Percentiles rank a stretch among this genome's conserved stretches.
phyloP scores from a whole-genome alignment of 2,113 vertebrate genomes.

The Perca schrenkii region DNA sequence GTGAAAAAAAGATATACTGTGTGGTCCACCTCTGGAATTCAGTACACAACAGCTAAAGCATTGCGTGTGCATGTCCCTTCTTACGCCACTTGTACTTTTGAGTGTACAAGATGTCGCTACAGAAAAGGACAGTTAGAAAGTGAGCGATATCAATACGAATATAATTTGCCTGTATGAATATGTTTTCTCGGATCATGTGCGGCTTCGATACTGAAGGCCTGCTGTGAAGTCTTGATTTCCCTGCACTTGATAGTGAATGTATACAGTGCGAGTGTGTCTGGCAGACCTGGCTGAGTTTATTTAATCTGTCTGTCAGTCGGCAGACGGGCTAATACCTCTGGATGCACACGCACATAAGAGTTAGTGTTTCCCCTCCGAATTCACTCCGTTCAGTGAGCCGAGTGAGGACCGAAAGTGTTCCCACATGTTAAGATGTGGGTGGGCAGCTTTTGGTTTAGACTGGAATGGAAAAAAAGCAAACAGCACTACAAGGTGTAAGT shows the following conservation, averaged over 20 bases:
- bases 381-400: slow-evolving; percentile 15
- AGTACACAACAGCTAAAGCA: background rate
- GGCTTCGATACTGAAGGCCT: background rate
- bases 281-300: slow-evolving; percentile 21
- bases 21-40: background rate
- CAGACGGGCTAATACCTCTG: slow-evolving; percentile 34
- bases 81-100: background rate
- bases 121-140: background rate
- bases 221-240: background rate
- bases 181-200: background rate
- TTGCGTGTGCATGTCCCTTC: background rate
- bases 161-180: background rate
- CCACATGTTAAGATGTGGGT: slow-evolving; percentile 70
- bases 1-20: too few species aligned
- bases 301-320: slow-evolving; percentile 32
- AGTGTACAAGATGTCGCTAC: background rate
- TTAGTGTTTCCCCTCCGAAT: slow-evolving; percentile 30
- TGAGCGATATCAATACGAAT: background rate
- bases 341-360: slow-evolving; percentile 11
- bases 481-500: slow-evolving; percentile 4
- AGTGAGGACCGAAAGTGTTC: slow-evolving; percentile 53
- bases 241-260: background rate
- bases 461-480: slow-evolving; percentile 49
- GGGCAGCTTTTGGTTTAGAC: slow-evolving; percentile 44
- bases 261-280: background rate